phyloP scores from a whole-genome alignment of 2,113 vertebrate genomes.

The Chloropsis cyanopogon region DNA sequence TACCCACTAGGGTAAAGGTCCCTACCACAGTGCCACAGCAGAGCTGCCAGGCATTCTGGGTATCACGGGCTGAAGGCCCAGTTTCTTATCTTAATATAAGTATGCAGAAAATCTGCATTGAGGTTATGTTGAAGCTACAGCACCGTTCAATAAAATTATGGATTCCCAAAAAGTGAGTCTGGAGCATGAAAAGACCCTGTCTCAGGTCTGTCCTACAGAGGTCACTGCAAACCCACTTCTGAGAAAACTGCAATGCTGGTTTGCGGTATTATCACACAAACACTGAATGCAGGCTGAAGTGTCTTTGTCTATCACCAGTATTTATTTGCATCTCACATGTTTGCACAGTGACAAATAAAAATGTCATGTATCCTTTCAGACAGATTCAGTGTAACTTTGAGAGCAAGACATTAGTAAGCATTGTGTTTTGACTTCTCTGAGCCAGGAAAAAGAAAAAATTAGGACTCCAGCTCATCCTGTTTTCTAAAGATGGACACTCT shows the following conservation, averaged over 20 bases:
- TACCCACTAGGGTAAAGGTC: no score
- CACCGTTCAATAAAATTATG: not conserved
- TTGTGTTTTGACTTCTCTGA: not conserved
- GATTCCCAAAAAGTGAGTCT: not conserved
- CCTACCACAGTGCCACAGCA: not conserved
- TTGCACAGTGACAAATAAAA: not conserved
- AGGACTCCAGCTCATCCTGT: not conserved
- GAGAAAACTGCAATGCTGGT: not conserved
- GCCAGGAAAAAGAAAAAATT: not conserved
- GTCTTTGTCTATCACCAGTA: not conserved
- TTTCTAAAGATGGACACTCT: not conserved
- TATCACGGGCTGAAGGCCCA: not conserved
- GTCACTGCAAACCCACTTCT: conserved; percentile 36
- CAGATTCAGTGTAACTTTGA: not conserved
- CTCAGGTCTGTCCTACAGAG: conserved; percentile 24
- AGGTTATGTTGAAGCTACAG: not conserved
- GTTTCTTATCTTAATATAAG: not conserved
- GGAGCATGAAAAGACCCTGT: not conserved
- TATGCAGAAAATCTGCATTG: not conserved
- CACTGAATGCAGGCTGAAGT: not conserved
- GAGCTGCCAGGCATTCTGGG: not conserved
- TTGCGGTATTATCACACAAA: fast-evolving
- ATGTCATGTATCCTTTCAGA: not conserved
- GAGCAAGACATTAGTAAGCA: not conserved
- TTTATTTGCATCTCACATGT: not conserved